Conservation (phyloP, 2,888 invertebrate species). For the Drosophila maculinotata region DNA sequence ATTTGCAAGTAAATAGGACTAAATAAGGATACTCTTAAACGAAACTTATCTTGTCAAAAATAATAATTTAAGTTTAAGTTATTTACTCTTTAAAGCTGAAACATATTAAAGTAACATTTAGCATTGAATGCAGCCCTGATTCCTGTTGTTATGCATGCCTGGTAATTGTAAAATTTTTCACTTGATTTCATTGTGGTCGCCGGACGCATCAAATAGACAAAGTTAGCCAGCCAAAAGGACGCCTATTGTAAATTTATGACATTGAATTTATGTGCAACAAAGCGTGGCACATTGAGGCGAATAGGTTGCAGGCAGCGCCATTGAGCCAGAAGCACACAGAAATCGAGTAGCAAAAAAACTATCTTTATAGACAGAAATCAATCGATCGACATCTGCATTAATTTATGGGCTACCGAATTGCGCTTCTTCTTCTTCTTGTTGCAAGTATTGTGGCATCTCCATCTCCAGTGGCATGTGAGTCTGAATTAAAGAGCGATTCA, state of each 20-base stretch:
- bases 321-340: background rate
- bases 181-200: conserved; percentile 61
- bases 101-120: too few relatives aligned
- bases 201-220: conserved; percentile 69
- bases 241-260: conserved; percentile 76
- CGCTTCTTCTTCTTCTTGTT: background rate
- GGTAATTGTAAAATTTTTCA: conserved; percentile 51
- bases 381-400: conserved; percentile 32
- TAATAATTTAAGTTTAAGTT: too few relatives aligned
- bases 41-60: too few relatives aligned
- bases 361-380: conserved; percentile 33
- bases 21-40: too few relatives aligned
- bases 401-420: conserved; percentile 29
- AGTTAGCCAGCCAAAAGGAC: conserved; percentile 68
- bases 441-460: background rate
- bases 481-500: conserved; percentile 34
- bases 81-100: too few relatives aligned
- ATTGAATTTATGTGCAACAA: conserved; percentile 74
- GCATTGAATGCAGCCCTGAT: conserved; percentile 24
- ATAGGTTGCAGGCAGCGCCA: background rate
- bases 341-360: conserved; percentile 1
- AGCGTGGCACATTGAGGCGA: conserved; percentile 57
- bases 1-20: too few relatives aligned
- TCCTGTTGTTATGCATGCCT: conserved; percentile 12
- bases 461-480: too few relatives aligned